Evolutionary conservation across 2,888 invertebrate genomes (phyloP).

Genomic region (Dynastes tityus): DNA sequence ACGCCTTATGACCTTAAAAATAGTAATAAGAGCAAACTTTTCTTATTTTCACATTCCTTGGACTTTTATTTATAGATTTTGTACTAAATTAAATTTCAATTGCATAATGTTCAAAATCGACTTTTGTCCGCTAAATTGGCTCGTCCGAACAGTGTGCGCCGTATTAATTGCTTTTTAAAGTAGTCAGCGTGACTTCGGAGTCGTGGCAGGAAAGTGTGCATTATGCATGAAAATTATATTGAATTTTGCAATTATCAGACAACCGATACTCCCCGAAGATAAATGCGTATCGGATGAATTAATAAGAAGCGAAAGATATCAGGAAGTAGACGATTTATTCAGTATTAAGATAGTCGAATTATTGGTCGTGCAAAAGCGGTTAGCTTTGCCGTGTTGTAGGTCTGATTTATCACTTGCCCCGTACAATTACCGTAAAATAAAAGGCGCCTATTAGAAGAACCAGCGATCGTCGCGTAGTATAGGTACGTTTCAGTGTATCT

Average conservation of each 20-base stretch:
- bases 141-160: too few relatives aligned
- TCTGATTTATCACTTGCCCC: slow-evolving; percentile 27
- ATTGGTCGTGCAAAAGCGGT: slow-evolving; percentile 19
- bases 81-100: too few relatives aligned
- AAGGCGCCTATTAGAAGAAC: slow-evolving; percentile 39
- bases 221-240: too few relatives aligned
- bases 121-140: too few relatives aligned
- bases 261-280: background rate
- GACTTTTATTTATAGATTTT: too few relatives aligned
- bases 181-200: too few relatives aligned
- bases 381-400: slow-evolving; percentile 17
- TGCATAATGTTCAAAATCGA: too few relatives aligned
- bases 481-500: slow-evolving; percentile 20
- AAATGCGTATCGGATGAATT: slow-evolving; percentile 11
- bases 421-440: slow-evolving; percentile 36
- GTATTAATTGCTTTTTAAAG: too few relatives aligned
- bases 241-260: background rate
- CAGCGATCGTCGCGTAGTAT: background rate
- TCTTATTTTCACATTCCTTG: too few relatives aligned
- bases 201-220: too few relatives aligned
- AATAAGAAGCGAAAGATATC: slow-evolving; percentile 9
- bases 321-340: slow-evolving; percentile 27
- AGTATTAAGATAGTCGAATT: background rate
- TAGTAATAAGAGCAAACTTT: too few relatives aligned
- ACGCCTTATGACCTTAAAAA: too few relatives aligned